Conservation (phyloP, 2,888 invertebrate species). For the Chaitophorus viminalis region DNA sequence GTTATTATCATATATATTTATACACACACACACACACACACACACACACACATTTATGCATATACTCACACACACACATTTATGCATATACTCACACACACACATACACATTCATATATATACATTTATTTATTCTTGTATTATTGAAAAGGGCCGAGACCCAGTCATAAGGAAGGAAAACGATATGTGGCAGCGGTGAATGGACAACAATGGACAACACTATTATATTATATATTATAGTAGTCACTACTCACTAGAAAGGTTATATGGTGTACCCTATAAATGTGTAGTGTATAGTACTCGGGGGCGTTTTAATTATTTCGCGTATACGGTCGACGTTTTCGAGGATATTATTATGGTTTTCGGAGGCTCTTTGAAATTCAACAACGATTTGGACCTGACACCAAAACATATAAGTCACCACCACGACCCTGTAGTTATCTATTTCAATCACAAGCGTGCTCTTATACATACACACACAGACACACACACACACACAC, state of each 20-base stretch:
- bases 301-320: constrained; percentile 30
- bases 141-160: neutral
- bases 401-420: neutral
- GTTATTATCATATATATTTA: neutral
- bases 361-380: neutral
- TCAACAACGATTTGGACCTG: neutral
- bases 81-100: neutral
- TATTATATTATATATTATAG: neutral
- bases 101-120: neutral
- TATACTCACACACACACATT: neutral
- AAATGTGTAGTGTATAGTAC: neutral
- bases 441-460: neutral
- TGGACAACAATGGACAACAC: constrained; percentile 23
- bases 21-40: no score
- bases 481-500: neutral
- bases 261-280: neutral
- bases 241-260: constrained; percentile 39
- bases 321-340: neutral
- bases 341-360: neutral
- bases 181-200: neutral
- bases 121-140: neutral
- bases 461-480: no score
- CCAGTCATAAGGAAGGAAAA: neutral
- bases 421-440: no score
- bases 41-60: neutral